Percentiles rank a stretch among this genome's conserved stretches.
Evolutionary conservation across 2,797 vertebrate genomes (phyloP).

Genomic region (Austrolebias charrua): DNA sequence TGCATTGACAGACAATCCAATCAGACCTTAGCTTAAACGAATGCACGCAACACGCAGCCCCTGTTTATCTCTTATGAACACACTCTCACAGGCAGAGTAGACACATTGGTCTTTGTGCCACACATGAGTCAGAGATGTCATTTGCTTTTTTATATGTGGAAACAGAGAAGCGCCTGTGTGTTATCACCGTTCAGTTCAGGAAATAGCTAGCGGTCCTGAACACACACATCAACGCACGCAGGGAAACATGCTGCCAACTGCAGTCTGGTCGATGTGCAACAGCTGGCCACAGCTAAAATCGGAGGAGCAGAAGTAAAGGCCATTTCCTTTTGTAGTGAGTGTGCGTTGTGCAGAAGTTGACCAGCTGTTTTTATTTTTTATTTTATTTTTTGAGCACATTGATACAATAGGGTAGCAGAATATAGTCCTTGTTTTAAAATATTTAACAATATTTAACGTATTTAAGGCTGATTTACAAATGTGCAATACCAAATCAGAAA

Average conservation of each 20-base stretch:
- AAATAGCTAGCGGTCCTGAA: slow-evolving; percentile 63
- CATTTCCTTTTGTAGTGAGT: slow-evolving; percentile 34
- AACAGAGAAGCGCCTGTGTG: slow-evolving; percentile 51
- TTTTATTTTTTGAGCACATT: not conserved
- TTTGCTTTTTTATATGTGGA: slow-evolving; percentile 33
- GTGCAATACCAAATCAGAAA: too few relatives aligned
- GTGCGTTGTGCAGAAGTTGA: slow-evolving; percentile 14
- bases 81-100: not conserved
- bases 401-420: not conserved
- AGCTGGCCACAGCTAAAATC: slow-evolving; percentile 61
- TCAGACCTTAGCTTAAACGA: slow-evolving; percentile 8
- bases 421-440: not conserved
- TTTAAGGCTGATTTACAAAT: too few relatives aligned
- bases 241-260: slow-evolving; percentile 20
- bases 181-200: slow-evolving; percentile 60
- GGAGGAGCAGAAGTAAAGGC: slow-evolving; percentile 56
- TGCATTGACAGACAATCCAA: slow-evolving; percentile 6
- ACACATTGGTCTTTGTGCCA: slow-evolving; percentile 6
- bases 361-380: not conserved
- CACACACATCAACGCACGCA: slow-evolving; percentile 9
- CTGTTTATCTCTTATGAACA: not conserved
- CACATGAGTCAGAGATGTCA: slow-evolving; percentile 32
- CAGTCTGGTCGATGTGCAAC: slow-evolving; percentile 56
- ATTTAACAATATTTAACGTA: too few relatives aligned
- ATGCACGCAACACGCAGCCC: slow-evolving; percentile 7